Conservation (phyloP, 92 coral and sea anemone genomes). For the Actinostola sp. region DNA sequence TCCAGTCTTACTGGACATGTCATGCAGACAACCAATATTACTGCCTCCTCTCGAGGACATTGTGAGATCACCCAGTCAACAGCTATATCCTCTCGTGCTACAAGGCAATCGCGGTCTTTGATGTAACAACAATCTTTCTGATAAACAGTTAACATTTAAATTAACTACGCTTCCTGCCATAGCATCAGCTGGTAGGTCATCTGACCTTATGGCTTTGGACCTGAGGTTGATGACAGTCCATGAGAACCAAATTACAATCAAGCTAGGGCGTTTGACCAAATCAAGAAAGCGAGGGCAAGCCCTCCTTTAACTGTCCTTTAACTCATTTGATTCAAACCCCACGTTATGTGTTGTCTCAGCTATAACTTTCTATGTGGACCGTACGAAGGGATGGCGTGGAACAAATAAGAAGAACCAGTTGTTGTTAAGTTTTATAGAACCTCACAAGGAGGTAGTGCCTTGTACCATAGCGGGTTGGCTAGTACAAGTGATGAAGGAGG, state of each 20-base stretch:
- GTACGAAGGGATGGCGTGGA: slow-evolving; percentile 30
- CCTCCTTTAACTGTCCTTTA: slow-evolving; percentile 19
- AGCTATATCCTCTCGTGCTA: slow-evolving; percentile 29
- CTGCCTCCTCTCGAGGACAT: slow-evolving; percentile 27
- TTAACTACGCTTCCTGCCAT: not conserved
- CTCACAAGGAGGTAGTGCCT: slow-evolving; percentile 53
- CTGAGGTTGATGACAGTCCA: slow-evolving; percentile 24
- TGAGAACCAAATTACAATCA: slow-evolving; percentile 15
- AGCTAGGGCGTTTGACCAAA: slow-evolving; percentile 18
- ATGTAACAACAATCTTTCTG: slow-evolving; percentile 4
- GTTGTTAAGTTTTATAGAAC: slow-evolving; percentile 35
- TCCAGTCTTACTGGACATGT: slow-evolving; percentile 42
- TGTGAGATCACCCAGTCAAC: slow-evolving; percentile 11
- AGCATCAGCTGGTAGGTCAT: slow-evolving; percentile 48
- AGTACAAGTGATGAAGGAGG: slow-evolving; percentile 19
- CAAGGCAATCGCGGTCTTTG: slow-evolving; percentile 16
- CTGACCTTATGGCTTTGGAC: slow-evolving; percentile 41
- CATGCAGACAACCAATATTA: slow-evolving; percentile 34
- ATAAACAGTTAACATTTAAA: slow-evolving; percentile 1
- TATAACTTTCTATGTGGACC: slow-evolving; percentile 10
- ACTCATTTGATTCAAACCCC: slow-evolving; percentile 14
- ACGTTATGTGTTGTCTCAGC: slow-evolving; percentile 23
- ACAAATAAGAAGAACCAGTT: slow-evolving; percentile 10
- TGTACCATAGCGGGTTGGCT: slow-evolving; percentile 48
- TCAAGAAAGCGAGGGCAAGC: slow-evolving; percentile 32